Evolutionary conservation across 2,797 vertebrate species (phyloP).

Genomic region (Basileuterus tristriatus): DNA sequence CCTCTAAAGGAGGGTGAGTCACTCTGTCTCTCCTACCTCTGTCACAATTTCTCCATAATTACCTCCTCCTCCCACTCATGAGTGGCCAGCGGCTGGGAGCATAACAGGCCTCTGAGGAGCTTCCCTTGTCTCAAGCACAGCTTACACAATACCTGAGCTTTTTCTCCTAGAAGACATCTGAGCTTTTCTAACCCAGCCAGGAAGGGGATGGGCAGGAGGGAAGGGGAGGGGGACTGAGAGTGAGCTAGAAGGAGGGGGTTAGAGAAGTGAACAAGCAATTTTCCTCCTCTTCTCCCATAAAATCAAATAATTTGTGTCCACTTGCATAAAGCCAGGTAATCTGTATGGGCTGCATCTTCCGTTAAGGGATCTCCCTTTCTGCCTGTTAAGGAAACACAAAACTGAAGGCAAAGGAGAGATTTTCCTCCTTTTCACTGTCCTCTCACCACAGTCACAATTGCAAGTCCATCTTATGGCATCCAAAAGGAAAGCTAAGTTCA

Average conservation of each 20-base stretch:
- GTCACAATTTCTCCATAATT: not conserved
- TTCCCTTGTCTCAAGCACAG: not conserved
- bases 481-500: not conserved
- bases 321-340: not conserved
- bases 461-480: not conserved
- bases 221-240: too few relatives aligned
- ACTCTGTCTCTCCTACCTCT: not conserved
- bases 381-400: not conserved
- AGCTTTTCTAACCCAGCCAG: not conserved
- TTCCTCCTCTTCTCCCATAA: not conserved
- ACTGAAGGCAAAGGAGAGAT: not conserved
- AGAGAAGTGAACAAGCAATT: not conserved
- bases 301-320: not conserved
- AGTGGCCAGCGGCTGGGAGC: not conserved
- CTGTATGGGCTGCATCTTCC: not conserved
- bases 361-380: not conserved
- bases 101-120: not conserved
- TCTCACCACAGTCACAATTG: not conserved
- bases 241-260: fast-evolving
- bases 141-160: not conserved
- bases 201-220: not conserved
- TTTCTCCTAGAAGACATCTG: not conserved
- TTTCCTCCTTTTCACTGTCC: not conserved
- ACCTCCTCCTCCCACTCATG: not conserved
- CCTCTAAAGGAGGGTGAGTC: not conserved